phyloP scores from a whole-genome alignment of 2,888 invertebrate genomes.

The Apotomis betuletana region DNA sequence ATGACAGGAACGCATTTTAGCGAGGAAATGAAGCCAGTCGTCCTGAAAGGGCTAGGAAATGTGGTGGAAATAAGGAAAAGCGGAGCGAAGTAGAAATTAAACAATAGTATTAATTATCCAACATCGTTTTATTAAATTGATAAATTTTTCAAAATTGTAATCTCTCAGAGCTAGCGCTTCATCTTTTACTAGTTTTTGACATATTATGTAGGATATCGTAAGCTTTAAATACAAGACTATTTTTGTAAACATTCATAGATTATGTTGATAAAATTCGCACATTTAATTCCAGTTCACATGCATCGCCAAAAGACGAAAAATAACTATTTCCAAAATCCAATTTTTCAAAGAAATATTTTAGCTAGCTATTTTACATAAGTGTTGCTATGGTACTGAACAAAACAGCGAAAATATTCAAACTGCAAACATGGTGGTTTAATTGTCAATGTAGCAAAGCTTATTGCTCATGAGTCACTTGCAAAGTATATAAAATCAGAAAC shows the following conservation, averaged over 20 bases:
- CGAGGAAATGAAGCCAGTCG: too few species aligned
- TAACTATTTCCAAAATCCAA: too few species aligned
- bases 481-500: not conserved
- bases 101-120: conserved; percentile 45
- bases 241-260: not conserved
- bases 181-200: not conserved
- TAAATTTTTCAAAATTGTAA: conserved; percentile 52
- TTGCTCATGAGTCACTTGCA: not conserved
- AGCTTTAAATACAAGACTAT: not conserved
- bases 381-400: too few species aligned
- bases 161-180: conserved; percentile 46
- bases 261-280: not conserved
- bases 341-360: too few species aligned
- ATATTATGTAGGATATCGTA: not conserved
- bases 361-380: too few species aligned
- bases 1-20: too few species aligned
- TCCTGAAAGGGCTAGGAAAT: too few species aligned
- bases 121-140: conserved; percentile 55
- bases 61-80: too few species aligned
- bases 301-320: too few species aligned
- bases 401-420: too few species aligned
- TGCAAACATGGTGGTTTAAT: too few species aligned
- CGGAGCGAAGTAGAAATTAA: conserved; percentile 23
- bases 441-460: not conserved
- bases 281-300: not conserved